Evolutionary conservation across 2,888 invertebrate species (phyloP).

Genomic region (Teleiodes luculella): DNA sequence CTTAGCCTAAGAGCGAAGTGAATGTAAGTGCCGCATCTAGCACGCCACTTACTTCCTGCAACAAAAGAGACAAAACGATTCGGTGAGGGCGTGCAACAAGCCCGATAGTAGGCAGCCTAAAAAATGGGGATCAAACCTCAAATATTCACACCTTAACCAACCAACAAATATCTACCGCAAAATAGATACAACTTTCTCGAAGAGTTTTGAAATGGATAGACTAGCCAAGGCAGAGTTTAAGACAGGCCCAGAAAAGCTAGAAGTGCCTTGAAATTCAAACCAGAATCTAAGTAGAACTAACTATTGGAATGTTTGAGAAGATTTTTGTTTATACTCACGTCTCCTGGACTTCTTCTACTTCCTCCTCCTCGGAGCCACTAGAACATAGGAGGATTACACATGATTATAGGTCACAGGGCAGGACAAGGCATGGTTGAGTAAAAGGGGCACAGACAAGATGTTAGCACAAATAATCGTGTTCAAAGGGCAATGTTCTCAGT

Average conservation of each 20-base stretch:
- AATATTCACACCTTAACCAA: slow-evolving; percentile 39
- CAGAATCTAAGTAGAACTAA: slow-evolving; percentile 52
- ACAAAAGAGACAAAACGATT: slow-evolving; percentile 74
- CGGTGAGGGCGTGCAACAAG: slow-evolving; percentile 71
- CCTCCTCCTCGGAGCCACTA: slow-evolving; percentile 85
- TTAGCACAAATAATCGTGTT: neutral
- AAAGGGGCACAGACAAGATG: neutral
- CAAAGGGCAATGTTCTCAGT: neutral
- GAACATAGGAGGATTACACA: slow-evolving; percentile 35
- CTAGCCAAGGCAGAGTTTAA: slow-evolving; percentile 62
- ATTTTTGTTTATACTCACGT: slow-evolving; percentile 80
- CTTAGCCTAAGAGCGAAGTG: slow-evolving; percentile 71
- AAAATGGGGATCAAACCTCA: slow-evolving; percentile 48
- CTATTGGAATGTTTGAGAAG: slow-evolving; percentile 27
- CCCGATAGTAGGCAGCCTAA: slow-evolving; percentile 52
- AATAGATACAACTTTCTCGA: slow-evolving; percentile 29
- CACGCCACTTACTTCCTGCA: slow-evolving; percentile 80
- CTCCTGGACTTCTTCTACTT: slow-evolving; percentile 86
- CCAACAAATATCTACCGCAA: slow-evolving; percentile 33
- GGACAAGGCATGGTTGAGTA: neutral
- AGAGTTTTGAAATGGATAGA: slow-evolving; percentile 47
- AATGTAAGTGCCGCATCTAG: slow-evolving; percentile 71
- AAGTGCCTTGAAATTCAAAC: slow-evolving; percentile 64
- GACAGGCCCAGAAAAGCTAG: slow-evolving; percentile 64
- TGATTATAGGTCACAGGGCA: neutral